Percentiles rank a stretch among this genome's conserved stretches.
phyloP scores from a whole-genome alignment of 2,113 vertebrate species.

The Alexandromys fortis region DNA sequence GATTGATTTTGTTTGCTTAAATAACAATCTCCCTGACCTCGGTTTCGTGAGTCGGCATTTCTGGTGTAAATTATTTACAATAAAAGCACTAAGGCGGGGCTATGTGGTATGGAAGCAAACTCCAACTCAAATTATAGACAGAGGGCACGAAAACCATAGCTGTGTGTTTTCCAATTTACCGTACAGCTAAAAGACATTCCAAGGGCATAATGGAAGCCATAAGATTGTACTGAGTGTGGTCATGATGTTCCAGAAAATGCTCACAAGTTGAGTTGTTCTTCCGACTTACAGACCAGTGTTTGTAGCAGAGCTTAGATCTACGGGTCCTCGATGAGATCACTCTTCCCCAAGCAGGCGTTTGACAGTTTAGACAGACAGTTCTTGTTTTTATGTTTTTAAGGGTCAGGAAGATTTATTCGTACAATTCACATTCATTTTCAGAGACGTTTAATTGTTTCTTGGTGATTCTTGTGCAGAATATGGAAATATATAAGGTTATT shows the following conservation, averaged over 20 bases:
- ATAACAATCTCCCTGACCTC: conserved; percentile 66
- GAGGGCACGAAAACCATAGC: conserved; percentile 4
- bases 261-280: neutral
- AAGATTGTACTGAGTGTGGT: neutral
- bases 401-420: conserved; percentile 67
- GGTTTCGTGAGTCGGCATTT: conserved; percentile 66
- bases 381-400: conserved; percentile 63
- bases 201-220: neutral
- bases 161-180: neutral
- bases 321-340: neutral
- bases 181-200: conserved; percentile 1
- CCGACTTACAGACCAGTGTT: neutral
- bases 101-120: conserved; percentile 52
- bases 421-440: conserved; percentile 47
- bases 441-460: conserved; percentile 76
- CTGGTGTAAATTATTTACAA: conserved; percentile 75
- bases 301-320: neutral
- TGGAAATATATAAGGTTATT: neutral
- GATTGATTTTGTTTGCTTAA: conserved; percentile 77
- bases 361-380: conserved; percentile 14
- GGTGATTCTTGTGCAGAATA: conserved; percentile 48
- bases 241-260: conserved; percentile 15
- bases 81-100: conserved; percentile 67
- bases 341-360: conserved; percentile 54
- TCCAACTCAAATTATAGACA: conserved; percentile 56